A percentile compares a stretch with the other conserved stretches of the same genome.
phyloP scores from a whole-genome alignment of 1,140 invertebrate species.

The Drosophila trapezifrons region DNA sequence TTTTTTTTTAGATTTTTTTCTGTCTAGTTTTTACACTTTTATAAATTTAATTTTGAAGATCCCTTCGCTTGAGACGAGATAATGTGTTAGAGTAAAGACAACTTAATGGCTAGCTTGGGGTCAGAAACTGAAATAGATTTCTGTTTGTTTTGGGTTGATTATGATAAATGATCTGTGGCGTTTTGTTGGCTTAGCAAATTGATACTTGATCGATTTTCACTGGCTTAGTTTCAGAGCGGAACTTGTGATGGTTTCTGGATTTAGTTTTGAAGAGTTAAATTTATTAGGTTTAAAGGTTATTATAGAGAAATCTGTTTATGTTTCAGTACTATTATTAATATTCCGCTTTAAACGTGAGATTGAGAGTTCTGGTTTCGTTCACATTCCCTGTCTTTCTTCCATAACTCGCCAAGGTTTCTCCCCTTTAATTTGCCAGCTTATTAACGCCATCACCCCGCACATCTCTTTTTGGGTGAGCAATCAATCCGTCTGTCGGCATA shows the following conservation, averaged over 20 bases:
- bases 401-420: slow-evolving; percentile 13
- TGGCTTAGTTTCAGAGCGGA: slow-evolving; percentile 14
- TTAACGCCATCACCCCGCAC: too few species aligned
- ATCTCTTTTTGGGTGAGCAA: slow-evolving; percentile 1
- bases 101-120: slow-evolving; percentile 31
- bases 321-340: not conserved
- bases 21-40: slow-evolving; percentile 5
- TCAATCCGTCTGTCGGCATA: slow-evolving; percentile 28
- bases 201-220: slow-evolving; percentile 14
- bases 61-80: not conserved
- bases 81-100: slow-evolving; percentile 16
- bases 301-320: slow-evolving; percentile 24
- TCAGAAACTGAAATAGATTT: not conserved
- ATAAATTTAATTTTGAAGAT: not conserved
- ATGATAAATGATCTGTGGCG: slow-evolving; percentile 50
- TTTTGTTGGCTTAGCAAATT: slow-evolving; percentile 29
- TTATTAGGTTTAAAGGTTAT: slow-evolving; percentile 3
- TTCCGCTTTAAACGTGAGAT: not conserved
- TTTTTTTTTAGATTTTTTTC: too few species aligned
- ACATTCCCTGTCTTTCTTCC: not conserved
- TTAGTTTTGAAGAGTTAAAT: not conserved
- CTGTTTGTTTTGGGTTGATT: slow-evolving; percentile 30
- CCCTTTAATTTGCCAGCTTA: slow-evolving; percentile 32
- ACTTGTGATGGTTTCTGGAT: not conserved
- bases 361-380: slow-evolving; percentile 9